These are phyloP conservation scores for Neosilurus mollespiculum DNA, from an alignment of 2,797 vertebrate genomes.

Conservation along the genomic window DNA sequence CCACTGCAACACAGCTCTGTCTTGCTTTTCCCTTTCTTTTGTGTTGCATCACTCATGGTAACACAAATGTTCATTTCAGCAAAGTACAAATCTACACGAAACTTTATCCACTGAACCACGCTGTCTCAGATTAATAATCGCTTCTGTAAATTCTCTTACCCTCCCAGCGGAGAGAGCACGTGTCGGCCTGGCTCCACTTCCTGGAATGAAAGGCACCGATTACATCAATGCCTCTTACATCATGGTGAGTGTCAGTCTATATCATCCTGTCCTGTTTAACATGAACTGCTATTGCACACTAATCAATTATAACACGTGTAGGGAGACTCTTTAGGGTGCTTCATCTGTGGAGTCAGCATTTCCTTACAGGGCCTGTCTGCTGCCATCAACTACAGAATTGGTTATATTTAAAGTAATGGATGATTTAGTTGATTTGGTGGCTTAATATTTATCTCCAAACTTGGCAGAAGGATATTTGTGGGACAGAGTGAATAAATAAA, in stretches of 20 bases:
- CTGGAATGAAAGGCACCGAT: constrained; percentile 91
- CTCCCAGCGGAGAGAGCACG: constrained; percentile 85
- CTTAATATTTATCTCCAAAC: constrained; percentile 15
- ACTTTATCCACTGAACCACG: constrained; percentile 17
- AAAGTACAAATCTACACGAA: neutral
- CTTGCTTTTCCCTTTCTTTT: neutral
- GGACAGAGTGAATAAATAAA: neutral
- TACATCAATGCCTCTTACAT: constrained; percentile 97
- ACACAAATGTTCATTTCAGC: neutral
- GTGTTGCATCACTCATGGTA: neutral
- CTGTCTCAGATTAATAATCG: constrained; percentile 11
- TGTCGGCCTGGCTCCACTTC: constrained; percentile 86
- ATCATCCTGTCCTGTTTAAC: constrained; percentile 29
- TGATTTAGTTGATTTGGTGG: neutral
- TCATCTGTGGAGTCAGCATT: constrained; percentile 10
- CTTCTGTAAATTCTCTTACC: constrained; percentile 20
- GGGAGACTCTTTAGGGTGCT: neutral
- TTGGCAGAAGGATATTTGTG: neutral
- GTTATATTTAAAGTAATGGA: neutral
- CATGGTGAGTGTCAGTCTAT: constrained; percentile 78
- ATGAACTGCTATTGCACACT: constrained; percentile 25
- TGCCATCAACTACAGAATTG: neutral
- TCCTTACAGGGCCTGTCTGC: neutral
- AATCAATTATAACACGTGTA: neutral
- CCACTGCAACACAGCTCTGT: neutral